Conservation (phyloP, 2,113 vertebrate species). For the human region GRCh38 chr11:121138501-121139000, state of each 20-base stretch:
- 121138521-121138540: rapidly evolving
- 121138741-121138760: neutral
- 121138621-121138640: neutral
- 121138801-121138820: neutral
- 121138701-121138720: neutral
- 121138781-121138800: neutral
- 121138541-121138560: neutral
- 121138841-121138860: neutral
- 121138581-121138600: neutral
- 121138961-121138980: neutral
- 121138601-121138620: neutral
- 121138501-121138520: neutral
- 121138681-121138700: neutral
- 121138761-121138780: too few relatives aligned
- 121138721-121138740: rapidly evolving
- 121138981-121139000: neutral
- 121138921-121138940: neutral
- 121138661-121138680: neutral
- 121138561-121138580: neutral
- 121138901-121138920: neutral
- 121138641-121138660: neutral
- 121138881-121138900: neutral
- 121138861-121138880: neutral
- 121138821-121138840: neutral
- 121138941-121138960: neutral